Percentiles rank a stretch among this genome's conserved stretches.
phyloP scores from a whole-genome alignment of 2,797 vertebrate genomes.

The Toxotes lorentzi region DNA sequence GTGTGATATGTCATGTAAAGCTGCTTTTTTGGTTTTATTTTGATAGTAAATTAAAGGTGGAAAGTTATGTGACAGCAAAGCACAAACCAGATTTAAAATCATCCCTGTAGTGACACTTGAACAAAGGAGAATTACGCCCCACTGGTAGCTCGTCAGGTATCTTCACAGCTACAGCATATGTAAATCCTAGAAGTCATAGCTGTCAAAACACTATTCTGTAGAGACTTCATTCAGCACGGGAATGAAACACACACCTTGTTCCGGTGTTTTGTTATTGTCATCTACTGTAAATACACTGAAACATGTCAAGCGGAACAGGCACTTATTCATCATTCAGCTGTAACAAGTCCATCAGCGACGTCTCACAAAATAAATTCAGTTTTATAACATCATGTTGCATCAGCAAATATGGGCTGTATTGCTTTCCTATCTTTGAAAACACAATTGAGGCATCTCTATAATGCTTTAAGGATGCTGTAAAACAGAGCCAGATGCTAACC shows the following conservation, averaged over 20 bases:
- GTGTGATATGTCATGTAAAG: slow-evolving; percentile 25
- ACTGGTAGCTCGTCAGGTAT: slow-evolving; percentile 50
- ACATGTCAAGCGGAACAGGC: slow-evolving; percentile 45
- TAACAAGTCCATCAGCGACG: slow-evolving; percentile 51
- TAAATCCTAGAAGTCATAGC: slow-evolving; percentile 73
- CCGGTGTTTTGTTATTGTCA: slow-evolving; percentile 51
- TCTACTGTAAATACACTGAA: slow-evolving; percentile 64
- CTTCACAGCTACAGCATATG: slow-evolving; percentile 53
- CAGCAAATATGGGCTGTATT: slow-evolving; percentile 19
- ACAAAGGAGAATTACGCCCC: slow-evolving; percentile 64
- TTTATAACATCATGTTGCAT: slow-evolving; percentile 38
- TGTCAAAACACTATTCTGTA: slow-evolving; percentile 65
- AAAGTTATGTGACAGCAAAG: slow-evolving; percentile 49
- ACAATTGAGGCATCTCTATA: slow-evolving; percentile 34
- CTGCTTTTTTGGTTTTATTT: slow-evolving; percentile 18
- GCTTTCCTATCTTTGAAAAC: slow-evolving; percentile 47
- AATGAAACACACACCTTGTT: slow-evolving; percentile 57
- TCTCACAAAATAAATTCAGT: slow-evolving; percentile 33
- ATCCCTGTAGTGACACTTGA: slow-evolving; percentile 31
- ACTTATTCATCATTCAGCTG: slow-evolving; percentile 53
- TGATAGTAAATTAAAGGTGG: slow-evolving; percentile 38
- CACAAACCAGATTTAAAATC: slow-evolving; percentile 53
- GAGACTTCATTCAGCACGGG: slow-evolving; percentile 45
- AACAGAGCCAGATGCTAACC: slow-evolving; percentile 62
- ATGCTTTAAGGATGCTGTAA: slow-evolving; percentile 52